A percentile compares a stretch with the other conserved stretches of the same genome.
Evolutionary conservation across 2,888 invertebrate species (phyloP).

Genomic region (Xylota segnis): DNA sequence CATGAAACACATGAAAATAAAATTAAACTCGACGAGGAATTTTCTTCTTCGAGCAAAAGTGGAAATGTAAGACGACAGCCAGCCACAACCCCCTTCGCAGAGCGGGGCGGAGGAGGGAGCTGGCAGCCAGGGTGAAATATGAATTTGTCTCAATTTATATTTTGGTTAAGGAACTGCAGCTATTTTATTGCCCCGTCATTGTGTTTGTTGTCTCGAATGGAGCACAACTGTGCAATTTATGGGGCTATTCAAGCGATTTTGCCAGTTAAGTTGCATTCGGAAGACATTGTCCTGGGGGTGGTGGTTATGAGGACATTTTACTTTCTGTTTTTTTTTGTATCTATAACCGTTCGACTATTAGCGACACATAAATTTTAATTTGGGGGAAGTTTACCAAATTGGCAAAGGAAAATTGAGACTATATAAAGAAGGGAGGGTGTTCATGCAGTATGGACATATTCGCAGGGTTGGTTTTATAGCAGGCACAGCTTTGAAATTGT

Average conservation of each 20-base stretch:
- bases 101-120: too few species aligned
- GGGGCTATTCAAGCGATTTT: slow-evolving; percentile 60
- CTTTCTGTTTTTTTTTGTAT: not conserved
- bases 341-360: slow-evolving; percentile 28
- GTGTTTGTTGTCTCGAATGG: slow-evolving; percentile 37
- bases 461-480: too few species aligned
- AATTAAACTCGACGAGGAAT: slow-evolving; percentile 17
- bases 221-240: slow-evolving; percentile 53
- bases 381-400: not conserved
- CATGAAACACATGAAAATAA: slow-evolving; percentile 41
- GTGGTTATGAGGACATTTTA: slow-evolving; percentile 16
- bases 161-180: slow-evolving; percentile 73
- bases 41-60: slow-evolving; percentile 12
- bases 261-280: slow-evolving; percentile 57
- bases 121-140: slow-evolving; percentile 66
- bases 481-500: too few species aligned
- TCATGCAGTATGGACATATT: not conserved
- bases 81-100: not conserved
- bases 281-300: slow-evolving; percentile 48
- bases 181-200: slow-evolving; percentile 68
- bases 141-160: slow-evolving; percentile 76
- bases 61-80: slow-evolving; percentile 27
- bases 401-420: not conserved
- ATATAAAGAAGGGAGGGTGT: not conserved
- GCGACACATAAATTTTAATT: slow-evolving; percentile 51